Evolutionary conservation across 1,140 invertebrate species (phyloP).

Genomic region (Cydia splendana): DNA sequence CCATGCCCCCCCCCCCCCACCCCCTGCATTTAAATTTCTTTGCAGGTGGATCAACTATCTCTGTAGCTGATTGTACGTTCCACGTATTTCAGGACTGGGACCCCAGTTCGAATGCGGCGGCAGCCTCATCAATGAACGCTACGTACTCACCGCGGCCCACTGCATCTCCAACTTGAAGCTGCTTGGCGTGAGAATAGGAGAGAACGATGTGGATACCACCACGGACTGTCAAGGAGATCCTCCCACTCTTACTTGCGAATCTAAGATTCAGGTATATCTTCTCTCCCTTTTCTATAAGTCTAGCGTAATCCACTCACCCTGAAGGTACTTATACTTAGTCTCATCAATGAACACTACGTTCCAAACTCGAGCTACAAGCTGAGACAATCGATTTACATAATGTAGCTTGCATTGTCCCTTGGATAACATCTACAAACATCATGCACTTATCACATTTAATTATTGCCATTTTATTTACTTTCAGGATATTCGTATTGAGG

Average conservation of each 20-base stretch:
- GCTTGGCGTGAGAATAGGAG: constrained; percentile 45
- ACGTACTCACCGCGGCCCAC: constrained; percentile 82
- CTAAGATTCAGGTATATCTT: not conserved
- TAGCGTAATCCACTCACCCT: too few species aligned
- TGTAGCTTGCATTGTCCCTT: too few species aligned
- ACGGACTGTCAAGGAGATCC: not conserved
- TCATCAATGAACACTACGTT: constrained; percentile 52
- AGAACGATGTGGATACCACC: not conserved
- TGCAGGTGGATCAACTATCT: too few species aligned
- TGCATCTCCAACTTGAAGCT: constrained; percentile 69
- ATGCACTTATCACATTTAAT: not conserved
- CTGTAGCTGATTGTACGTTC: too few species aligned
- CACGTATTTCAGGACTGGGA: not conserved
- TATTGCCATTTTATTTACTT: not conserved
- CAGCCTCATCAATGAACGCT: constrained; percentile 74
- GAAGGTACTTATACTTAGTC: too few species aligned
- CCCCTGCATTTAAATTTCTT: too few species aligned
- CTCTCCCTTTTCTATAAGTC: too few species aligned
- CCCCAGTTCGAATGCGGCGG: constrained; percentile 73
- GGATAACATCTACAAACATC: too few species aligned
- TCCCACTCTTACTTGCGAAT: not conserved
- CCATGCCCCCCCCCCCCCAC: too few species aligned
- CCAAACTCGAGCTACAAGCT: too few species aligned
- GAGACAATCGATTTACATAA: too few species aligned
- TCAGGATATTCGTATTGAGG: constrained; percentile 10